These are phyloP conservation scores for Pseudorhombus dupliciocellatus DNA, from an alignment of 2,113 vertebrate genomes.

Conservation along the genomic window DNA sequence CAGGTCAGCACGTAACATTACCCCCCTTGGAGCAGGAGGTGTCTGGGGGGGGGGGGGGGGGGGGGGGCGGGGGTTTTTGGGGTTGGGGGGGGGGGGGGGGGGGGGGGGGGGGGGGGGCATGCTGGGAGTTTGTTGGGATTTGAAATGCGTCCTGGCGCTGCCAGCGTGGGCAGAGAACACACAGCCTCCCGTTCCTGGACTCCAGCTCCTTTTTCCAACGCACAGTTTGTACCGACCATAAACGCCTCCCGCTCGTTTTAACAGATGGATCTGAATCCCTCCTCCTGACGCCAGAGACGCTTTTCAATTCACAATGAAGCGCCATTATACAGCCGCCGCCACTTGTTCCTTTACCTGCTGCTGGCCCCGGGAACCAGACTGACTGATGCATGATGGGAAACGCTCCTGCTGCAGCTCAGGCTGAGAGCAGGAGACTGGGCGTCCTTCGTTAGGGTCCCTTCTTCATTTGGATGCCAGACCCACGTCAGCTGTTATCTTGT, in stretches of 20 bases:
- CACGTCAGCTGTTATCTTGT: too few species aligned
- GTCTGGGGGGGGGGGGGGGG: not conserved
- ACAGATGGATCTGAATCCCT: conserved; percentile 6
- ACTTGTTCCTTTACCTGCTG: conserved; percentile 10
- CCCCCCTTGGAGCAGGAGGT: conserved; percentile 1
- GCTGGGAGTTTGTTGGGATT: conserved; percentile 19
- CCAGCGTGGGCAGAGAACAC: not conserved
- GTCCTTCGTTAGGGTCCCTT: too few species aligned
- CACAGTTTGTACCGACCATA: not conserved
- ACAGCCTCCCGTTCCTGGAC: conserved; percentile 13
- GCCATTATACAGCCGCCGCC: not conserved
- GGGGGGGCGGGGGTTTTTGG: not conserved
- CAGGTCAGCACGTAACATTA: conserved; percentile 41
- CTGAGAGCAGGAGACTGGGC: too few species aligned
- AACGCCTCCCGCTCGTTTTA: not conserved
- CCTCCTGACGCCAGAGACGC: not conserved
- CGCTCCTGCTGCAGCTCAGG: too few species aligned
- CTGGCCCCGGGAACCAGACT: not conserved
- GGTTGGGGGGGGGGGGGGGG: not conserved
- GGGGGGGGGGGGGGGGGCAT: not conserved
- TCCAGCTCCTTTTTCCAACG: not conserved
- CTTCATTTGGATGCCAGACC: too few species aligned
- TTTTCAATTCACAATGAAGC: conserved; percentile 1
- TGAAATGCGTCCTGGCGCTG: conserved; percentile 8
- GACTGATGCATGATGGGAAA: not conserved